Base-by-base conservation (phyloP, 92 coral and sea anemone genomes). In the Blastomussa wellsi region DNA sequence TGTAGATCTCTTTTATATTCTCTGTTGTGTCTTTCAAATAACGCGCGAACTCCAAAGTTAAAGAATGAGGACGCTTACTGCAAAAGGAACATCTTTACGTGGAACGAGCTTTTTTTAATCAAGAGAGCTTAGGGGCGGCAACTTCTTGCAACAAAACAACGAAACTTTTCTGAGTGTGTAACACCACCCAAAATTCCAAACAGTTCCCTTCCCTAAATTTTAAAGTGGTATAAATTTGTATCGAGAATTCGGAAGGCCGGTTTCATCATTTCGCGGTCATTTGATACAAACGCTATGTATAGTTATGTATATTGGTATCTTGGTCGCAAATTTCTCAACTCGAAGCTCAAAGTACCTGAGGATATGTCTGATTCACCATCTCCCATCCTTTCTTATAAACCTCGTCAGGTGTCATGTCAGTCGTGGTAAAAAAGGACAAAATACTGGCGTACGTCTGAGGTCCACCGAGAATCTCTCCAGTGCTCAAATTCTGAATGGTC, bases 321-420 rank as follows among this genome's bases (percentile, higher is more conserved):
- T 67, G 41, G 33, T 67, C 4, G 38, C 0, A 67, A 36, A 49
- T 47, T 26, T 62, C 78, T 42, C 20, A 37, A 42, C 15, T 33
- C 33, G 41, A 38, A 26, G 7, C 5, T n/a, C 75, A 28, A 47
- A 59, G 5, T 82, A 95, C 98, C 94, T 94, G 89, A 7, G 91
- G 86, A 73, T 95, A 95, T 20, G 91, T 70, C 31, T 77, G 49
- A 28, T 89, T 85, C 22, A 94, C 88, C 81, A 91, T 90, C 75
- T 91, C 94, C 92, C 90, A 78, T 47, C 99, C 99, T 86, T 87
- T 90, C 5, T 84, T 66, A 67, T 94, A 86, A 48, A 96, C 97
- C 67, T 94, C 93, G 0, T 93, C 90, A 3, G 99, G 95, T 9
- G 97, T 92, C 74, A 91, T 78, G 31, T 93, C 91, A 20, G 93